A percentile compares a stretch with the other conserved stretches of the same genome.
phyloP scores from a whole-genome alignment of 2,888 invertebrate genomes.

The Lycia hirtaria region DNA sequence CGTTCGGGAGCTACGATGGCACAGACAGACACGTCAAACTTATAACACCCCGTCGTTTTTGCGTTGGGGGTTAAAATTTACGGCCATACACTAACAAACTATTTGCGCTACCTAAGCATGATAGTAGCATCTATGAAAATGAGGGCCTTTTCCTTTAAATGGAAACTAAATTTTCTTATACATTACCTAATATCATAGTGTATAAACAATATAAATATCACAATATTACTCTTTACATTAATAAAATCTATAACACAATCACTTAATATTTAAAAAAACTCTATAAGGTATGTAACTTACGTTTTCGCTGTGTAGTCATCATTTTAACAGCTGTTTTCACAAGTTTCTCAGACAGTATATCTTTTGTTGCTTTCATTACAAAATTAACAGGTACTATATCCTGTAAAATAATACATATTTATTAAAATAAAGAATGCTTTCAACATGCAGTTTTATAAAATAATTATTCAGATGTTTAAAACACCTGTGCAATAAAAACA shows the following conservation, averaged over 20 bases:
- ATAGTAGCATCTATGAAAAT: no score
- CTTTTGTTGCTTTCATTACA: conserved; percentile 87
- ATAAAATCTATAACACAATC: background rate
- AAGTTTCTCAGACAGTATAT: conserved; percentile 81
- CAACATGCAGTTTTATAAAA: background rate
- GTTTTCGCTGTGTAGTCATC: conserved; percentile 87
- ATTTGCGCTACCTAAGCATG: no score
- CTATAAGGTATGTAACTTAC: conserved; percentile 67
- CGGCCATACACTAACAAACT: no score
- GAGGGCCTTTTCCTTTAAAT: no score
- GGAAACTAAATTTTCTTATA: no score
- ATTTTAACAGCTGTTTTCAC: conserved; percentile 83
- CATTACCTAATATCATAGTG: no score
- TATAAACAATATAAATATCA: no score
- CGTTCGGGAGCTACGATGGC: no score
- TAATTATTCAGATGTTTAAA: background rate
- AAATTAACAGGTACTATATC: conserved; percentile 86
- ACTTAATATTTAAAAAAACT: background rate
- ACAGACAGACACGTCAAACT: no score
- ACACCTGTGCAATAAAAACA: no score
- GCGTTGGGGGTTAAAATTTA: no score
- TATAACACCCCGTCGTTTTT: no score
- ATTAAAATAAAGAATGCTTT: background rate
- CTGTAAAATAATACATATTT: conserved; percentile 62
- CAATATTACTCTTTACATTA: background rate